Conservation (phyloP, 1,140 invertebrate species). For the Drosophila ficusphila region DNA sequence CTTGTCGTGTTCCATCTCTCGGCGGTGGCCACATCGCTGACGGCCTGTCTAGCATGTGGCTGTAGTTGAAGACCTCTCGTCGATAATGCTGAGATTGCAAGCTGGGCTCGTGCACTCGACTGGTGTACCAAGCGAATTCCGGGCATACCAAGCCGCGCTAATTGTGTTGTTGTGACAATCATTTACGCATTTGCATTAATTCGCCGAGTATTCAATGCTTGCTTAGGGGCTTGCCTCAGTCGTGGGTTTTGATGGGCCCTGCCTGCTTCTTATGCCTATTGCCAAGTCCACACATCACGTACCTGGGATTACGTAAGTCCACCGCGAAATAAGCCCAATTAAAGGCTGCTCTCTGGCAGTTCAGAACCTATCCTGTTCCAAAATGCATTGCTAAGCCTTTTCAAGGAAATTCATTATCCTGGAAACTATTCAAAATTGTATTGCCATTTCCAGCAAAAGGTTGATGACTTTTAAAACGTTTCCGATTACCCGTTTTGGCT, state of each 20-base stretch:
- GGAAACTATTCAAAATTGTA: slow-evolving; percentile 20
- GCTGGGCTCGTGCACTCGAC: neutral
- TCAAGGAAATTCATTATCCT: no score
- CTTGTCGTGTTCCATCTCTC: slow-evolving; percentile 12
- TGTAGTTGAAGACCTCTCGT: slow-evolving; percentile 11
- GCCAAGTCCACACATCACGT: slow-evolving; percentile 14
- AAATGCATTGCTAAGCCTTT: no score
- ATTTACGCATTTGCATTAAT: slow-evolving; percentile 64
- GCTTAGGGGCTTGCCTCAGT: neutral
- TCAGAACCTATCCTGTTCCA: neutral
- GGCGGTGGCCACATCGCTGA: slow-evolving; percentile 5
- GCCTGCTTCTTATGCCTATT: slow-evolving; percentile 4
- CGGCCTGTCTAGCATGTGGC: slow-evolving; percentile 15
- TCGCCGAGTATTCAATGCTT: slow-evolving; percentile 19
- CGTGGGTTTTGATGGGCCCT: slow-evolving; percentile 1
- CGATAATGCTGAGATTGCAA: slow-evolving; percentile 10
- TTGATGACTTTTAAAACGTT: no score
- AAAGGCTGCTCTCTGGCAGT: slow-evolving; percentile 13
- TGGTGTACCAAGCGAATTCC: slow-evolving; percentile 33
- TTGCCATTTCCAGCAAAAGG: no score
- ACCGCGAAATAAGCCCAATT: slow-evolving; percentile 14
- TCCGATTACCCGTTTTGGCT: no score
- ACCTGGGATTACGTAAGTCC: slow-evolving; percentile 48
- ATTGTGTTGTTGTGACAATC: slow-evolving; percentile 51
- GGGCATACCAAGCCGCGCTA: slow-evolving; percentile 30